phyloP scores from a whole-genome alignment of 2,113 vertebrate genomes.

The Alexandromys fortis region DNA sequence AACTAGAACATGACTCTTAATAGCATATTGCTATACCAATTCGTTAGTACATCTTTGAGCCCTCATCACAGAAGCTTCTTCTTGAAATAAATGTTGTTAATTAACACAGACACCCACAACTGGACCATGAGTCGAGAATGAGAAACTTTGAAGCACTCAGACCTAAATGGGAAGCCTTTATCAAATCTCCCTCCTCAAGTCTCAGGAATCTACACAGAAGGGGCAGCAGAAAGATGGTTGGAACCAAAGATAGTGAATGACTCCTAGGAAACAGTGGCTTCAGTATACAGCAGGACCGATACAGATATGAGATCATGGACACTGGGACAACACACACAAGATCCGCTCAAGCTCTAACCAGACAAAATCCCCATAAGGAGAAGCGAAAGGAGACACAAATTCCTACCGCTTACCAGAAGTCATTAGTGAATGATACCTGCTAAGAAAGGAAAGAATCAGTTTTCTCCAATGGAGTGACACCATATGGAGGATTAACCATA shows the following conservation, averaged over 20 bases:
- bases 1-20: neutral
- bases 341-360: neutral
- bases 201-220: neutral
- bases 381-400: neutral
- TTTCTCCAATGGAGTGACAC: neutral
- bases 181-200: neutral
- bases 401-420: neutral
- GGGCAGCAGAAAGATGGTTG: neutral
- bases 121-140: neutral
- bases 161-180: neutral
- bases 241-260: neutral
- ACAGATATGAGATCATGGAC: neutral
- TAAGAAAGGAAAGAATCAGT: neutral
- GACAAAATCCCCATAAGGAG: neutral
- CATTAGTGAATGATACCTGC: neutral
- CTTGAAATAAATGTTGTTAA: neutral
- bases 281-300: neutral
- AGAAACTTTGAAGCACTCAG: neutral
- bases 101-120: neutral
- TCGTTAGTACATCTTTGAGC: neutral
- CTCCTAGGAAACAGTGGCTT: neutral
- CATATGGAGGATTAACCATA: neutral
- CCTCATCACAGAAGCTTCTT: neutral
- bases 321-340: neutral
- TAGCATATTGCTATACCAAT: neutral